Conservation (phyloP, 1,140 invertebrate species). For the Steinernema feltiae region DNA sequence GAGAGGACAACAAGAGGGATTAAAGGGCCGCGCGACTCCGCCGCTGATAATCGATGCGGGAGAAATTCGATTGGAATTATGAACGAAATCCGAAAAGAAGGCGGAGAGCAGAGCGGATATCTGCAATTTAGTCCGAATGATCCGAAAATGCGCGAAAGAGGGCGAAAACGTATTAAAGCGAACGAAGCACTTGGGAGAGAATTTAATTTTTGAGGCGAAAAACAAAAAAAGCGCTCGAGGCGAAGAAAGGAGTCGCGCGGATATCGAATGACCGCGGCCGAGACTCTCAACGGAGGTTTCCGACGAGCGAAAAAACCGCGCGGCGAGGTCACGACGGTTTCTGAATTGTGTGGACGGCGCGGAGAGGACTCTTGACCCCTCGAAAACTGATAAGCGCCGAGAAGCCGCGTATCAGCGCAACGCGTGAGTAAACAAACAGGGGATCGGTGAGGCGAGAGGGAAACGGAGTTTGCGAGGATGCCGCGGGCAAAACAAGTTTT, state of each 20-base stretch:
- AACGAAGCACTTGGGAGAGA: background rate
- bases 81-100: background rate
- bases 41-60: background rate
- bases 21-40: constrained; percentile 1
- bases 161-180: background rate
- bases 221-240: background rate
- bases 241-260: background rate
- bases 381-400: background rate
- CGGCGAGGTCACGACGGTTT: background rate
- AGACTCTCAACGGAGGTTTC: no score
- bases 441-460: background rate
- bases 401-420: background rate
- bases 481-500: background rate
- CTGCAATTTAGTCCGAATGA: background rate
- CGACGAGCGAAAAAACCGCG: background rate
- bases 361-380: no score
- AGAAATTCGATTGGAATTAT: background rate
- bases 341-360: no score
- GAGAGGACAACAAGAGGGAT: background rate
- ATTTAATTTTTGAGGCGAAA: background rate
- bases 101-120: background rate
- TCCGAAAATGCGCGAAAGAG: background rate
- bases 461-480: background rate
- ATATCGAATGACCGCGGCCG: background rate
- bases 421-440: constrained; percentile 1